Evolutionary conservation across 2,888 invertebrate species (phyloP), one percentile per base, ranked within the genome.

Genomic region (Eupithecia tripunctaria): DNA sequence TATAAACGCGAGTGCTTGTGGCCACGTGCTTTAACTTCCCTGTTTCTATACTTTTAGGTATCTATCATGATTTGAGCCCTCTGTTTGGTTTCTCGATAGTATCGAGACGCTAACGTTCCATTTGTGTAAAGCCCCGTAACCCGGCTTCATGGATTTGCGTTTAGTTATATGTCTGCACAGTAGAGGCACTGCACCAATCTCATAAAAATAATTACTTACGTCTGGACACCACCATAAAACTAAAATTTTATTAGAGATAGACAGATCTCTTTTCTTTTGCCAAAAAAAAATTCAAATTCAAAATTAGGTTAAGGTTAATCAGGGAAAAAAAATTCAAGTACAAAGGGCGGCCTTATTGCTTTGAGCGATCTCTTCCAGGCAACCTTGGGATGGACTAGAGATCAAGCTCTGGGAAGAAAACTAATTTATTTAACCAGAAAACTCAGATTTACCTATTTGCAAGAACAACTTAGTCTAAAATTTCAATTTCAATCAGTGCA

Each of bases 1-100:
- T 82, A 85, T 80, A 81, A 78, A 79, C 83, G 62, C 38, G 60
- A 67, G 62, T 72, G 41, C 41, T 66, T 63, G 70, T 68, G 38
- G 71, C 71, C 73, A 70, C 74, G 72, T 73, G 68, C 38, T 29
- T 29, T 7, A 60, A 14, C 72, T 67, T 51, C 67, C 71, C 63
- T 62, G 60, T 41, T 36, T 21, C 36, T 36, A 14, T 63, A 63
- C 6, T 29, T n/a, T 36, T 21, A 51, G 21, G 10, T 21, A 51
- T 21, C 21, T 51, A 51, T 21, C 21, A 51, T 12, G 12, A 21
- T 51, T 12, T 21, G 12, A 51, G 21, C 51, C 12, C 51, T 51
- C 4, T n/a, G 47, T 47, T n/a, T 43, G n/a, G n/a, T 21, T 51
- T 51, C 21, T 51, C 21, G 51, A 21, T 21, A 21, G 8, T 2